A percentile compares a stretch with the other conserved stretches of the same genome.
Conservation (phyloP, 2,113 vertebrate genomes). For the Hassar affinis region DNA sequence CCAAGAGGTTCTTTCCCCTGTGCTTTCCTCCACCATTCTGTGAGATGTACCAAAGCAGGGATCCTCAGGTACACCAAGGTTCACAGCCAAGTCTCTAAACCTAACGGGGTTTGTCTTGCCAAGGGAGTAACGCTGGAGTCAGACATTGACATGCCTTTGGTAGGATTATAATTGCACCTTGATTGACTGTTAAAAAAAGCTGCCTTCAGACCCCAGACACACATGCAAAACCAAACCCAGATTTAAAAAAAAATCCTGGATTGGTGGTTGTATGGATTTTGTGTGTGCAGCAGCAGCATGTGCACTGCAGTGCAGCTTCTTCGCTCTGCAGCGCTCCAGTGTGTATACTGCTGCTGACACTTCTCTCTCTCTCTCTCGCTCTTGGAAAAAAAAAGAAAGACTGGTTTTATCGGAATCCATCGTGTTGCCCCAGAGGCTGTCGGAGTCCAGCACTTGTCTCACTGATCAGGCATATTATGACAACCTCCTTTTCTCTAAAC, state of each 20-base stretch:
- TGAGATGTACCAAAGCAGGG: background rate
- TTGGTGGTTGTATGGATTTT: constrained; percentile 61
- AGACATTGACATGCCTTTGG: background rate
- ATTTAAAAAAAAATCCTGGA: background rate
- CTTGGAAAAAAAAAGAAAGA: constrained; percentile 8
- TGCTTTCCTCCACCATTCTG: background rate
- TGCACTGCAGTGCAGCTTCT: constrained; percentile 73
- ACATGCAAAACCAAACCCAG: background rate
- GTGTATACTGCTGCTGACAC: constrained; percentile 41
- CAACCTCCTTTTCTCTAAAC: too few relatives aligned
- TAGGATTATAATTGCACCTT: background rate
- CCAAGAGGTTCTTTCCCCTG: background rate
- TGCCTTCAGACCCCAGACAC: background rate
- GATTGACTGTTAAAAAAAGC: too few relatives aligned
- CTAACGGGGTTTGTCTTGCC: too few relatives aligned
- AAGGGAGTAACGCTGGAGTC: background rate
- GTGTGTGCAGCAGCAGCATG: constrained; percentile 45
- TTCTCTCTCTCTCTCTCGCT: constrained; percentile 23
- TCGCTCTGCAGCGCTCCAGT: constrained; percentile 61
- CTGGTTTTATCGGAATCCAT: constrained; percentile 39
- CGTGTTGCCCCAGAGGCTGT: constrained; percentile 39
- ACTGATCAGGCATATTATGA: constrained; percentile 12
- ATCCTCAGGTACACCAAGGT: background rate
- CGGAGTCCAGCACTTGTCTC: constrained; percentile 19
- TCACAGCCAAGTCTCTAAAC: background rate